phyloP scores from a whole-genome alignment of 2,797 vertebrate species.

The Loriculus beryllinus region DNA sequence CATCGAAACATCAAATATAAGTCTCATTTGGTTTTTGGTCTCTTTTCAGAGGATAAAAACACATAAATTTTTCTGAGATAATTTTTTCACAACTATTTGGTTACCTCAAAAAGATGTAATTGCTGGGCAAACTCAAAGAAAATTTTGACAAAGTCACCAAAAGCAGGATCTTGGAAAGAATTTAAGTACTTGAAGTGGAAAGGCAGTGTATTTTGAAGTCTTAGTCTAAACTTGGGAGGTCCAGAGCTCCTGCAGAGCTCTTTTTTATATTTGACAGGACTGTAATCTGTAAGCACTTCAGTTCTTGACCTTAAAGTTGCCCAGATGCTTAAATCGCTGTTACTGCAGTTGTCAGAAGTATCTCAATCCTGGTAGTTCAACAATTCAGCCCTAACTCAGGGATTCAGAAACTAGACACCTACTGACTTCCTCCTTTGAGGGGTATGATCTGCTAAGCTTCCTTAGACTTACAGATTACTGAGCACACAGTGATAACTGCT shows the following conservation, averaged over 20 bases:
- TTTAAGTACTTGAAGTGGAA: conserved; percentile 16
- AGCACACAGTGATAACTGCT: not conserved
- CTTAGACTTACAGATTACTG: conserved; percentile 26
- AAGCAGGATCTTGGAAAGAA: not conserved
- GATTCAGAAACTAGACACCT: conserved; percentile 12
- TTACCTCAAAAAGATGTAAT: not conserved
- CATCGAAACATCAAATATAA: not conserved
- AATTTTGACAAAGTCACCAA: not conserved
- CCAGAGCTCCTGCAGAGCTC: conserved; percentile 4
- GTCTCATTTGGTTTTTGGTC: not conserved
- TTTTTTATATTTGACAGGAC: conserved; percentile 44
- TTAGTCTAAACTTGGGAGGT: conserved; percentile 45
- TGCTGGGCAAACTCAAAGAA: not conserved
- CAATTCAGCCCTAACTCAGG: conserved; percentile 16
- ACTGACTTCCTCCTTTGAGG: conserved; percentile 30
- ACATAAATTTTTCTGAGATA: not conserved
- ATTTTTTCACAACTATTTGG: not conserved
- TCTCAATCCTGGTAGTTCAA: conserved; percentile 45
- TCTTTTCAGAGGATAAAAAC: not conserved
- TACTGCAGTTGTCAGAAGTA: conserved; percentile 42
- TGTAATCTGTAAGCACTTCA: conserved; percentile 57
- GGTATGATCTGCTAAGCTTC: conserved; percentile 33
- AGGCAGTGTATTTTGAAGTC: conserved; percentile 41
- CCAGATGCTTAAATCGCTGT: conserved; percentile 48
- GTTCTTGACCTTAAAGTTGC: conserved; percentile 59